A percentile compares a stretch with the other conserved stretches of the same genome.
Conservation (phyloP, 2,113 vertebrate species). For the Paraplagusia blochii region DNA sequence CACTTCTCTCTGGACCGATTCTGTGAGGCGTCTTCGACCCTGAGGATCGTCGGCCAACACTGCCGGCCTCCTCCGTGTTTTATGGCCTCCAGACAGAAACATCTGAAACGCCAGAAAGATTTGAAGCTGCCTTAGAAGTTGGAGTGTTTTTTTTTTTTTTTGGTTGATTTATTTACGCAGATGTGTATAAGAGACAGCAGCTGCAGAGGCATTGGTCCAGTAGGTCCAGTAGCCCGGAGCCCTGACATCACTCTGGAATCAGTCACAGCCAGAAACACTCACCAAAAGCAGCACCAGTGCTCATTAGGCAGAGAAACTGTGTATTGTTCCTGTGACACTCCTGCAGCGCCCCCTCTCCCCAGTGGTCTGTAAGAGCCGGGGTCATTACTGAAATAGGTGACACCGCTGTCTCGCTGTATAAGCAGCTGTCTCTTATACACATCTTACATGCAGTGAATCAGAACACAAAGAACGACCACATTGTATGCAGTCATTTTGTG, state of each 20-base stretch:
- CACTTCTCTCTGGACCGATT: conserved; percentile 4
- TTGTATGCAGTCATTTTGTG: too few relatives aligned
- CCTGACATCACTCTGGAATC: conserved; percentile 50
- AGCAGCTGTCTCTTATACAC: too few relatives aligned
- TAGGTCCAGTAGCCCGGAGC: conserved; percentile 40
- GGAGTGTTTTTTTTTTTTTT: conserved; percentile 52
- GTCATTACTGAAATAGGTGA: conserved; percentile 55
- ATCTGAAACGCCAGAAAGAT: conserved; percentile 19
- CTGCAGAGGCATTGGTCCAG: conserved; percentile 54
- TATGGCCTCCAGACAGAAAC: conserved; percentile 26
- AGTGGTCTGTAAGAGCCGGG: conserved; percentile 28
- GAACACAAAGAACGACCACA: too few relatives aligned
- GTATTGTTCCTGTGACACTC: conserved; percentile 46
- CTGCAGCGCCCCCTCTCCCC: conserved; percentile 3
- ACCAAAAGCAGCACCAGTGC: conserved; percentile 44
- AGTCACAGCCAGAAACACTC: conserved; percentile 42
- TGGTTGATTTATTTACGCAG: too few relatives aligned
- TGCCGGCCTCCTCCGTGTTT: conserved; percentile 20
- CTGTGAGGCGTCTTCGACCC: conserved; percentile 9
- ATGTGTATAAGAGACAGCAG: too few relatives aligned
- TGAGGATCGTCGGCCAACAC: conserved; percentile 15
- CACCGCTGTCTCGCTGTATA: conserved; percentile 16
- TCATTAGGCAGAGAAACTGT: conserved; percentile 46
- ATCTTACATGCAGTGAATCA: too few relatives aligned
- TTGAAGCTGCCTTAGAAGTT: conserved; percentile 32